Base-by-base conservation (phyloP, 2,113 vertebrate species). In the Meriones unguiculatus region DNA sequence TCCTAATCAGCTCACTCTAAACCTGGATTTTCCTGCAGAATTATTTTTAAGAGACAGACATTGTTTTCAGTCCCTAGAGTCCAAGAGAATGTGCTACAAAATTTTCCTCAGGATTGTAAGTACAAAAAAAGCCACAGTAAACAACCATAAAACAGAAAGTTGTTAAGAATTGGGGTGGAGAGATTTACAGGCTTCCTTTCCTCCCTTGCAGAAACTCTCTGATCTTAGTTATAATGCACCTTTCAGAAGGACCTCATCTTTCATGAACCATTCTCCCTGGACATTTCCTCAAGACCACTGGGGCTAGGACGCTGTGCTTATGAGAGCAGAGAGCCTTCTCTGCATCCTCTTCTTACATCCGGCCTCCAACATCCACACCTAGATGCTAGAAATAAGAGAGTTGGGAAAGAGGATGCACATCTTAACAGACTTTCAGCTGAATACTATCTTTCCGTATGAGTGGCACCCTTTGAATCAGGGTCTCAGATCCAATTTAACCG, bases 1-100 rank as follows among this genome's bases (percentile, higher is more conserved):
- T 89, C 30, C 59, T 50, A 94, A 87, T 59, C 9, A 94, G 62
- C 50, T 87, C 62, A 70, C 10, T 64, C n/a, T 38, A 57, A 78
- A 84, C 35, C 18, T 38, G n/a, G 88, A 18, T 82, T 93, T 91
- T 94, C 62, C 70, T 94, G 25, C 54, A 96, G 67, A 59, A 78
- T 89, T 93, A 88, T 90, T 94, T 92, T 96, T 91, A 95, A 50
- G 41, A 52, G 50, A 78, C 9, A 90, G 41, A 92, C 46, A 14
- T 78, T 90, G 64, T 87, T 96, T 94, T 73, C 4, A n/a, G 30
- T 30, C 32, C 85, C 41, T 89, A 89, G 80, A 86, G 76, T 91
- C 46, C 30, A 30, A 59, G 52, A 94, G 90, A 94, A 78, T 85
- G 13, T 57, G 59, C 28, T 75, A 11, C 87, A 57, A 77, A 95